Evolutionary conservation across 2,888 invertebrate genomes (phyloP), one percentile per base, ranked within the genome.

Genomic region (Drosophila monieri): DNA sequence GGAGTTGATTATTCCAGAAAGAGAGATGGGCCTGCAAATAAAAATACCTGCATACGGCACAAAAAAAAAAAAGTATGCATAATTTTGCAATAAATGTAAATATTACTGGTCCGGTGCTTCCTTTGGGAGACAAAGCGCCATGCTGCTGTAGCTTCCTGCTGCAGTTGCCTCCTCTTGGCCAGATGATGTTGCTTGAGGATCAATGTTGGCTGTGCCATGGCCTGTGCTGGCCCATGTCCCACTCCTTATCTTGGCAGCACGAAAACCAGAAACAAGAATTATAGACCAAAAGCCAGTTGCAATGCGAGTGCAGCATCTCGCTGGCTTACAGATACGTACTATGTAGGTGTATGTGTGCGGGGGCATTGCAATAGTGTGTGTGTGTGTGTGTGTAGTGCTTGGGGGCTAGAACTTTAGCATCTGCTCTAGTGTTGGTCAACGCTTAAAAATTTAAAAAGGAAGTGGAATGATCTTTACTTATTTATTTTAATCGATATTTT

Each of bases 231-330:
- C 68, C 68, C 52, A 52, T 67, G 66, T 81, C 64, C 77, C 79
- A 77, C 85, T 78, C 74, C 81, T 81, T 81, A 85, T 85, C 81
- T 81, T 70, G 57, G 74, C 76, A 60, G 74, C 81, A 77, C 76
- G 83, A 81, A 81, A 81, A 78, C 76, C 77, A 86, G 78, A 85
- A 83, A 83, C 86, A 85, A 86, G 84, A 83, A 83, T 83, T 83
- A 83, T 83, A 83, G 81, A 83, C 81, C 81, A 83, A 83, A 80
- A 85, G 84, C 81, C 80, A 83, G 84, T 81, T 85, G 85, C 85
- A 73, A 75, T 55, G 64, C 65, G 74, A 59, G 49, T 37, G 39
- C 49, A 58, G 43, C 59, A 64, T 48, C 48, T 55, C 32, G 41
- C 41, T 44, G 43, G 32, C 32, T 30, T 23, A 43, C 23, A 43